Conservation (phyloP, 2,888 invertebrate genomes). For the Omphaloscelis lunosa region DNA sequence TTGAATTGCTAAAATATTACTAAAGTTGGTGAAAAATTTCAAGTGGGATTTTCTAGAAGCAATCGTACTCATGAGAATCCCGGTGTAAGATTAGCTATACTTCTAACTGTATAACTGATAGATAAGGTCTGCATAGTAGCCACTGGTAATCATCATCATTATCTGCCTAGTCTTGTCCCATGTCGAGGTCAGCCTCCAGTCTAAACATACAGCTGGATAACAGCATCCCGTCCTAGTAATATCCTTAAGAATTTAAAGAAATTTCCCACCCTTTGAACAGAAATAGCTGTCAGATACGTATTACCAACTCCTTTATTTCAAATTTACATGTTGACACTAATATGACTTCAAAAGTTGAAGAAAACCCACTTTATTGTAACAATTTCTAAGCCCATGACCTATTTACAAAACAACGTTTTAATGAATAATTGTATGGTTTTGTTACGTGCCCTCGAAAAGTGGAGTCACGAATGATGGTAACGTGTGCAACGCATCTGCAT, state of each 20-base stretch:
- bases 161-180: neutral
- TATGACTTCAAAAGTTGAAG: neutral
- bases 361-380: neutral
- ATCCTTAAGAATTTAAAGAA: neutral
- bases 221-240: neutral
- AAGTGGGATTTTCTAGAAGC: neutral
- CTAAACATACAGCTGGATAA: neutral
- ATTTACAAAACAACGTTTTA: constrained; percentile 11
- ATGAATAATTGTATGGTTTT: constrained; percentile 8
- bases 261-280: neutral
- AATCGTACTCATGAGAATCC: neutral
- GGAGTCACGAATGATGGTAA: neutral
- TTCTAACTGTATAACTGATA: neutral
- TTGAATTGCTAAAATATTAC: constrained; percentile 66
- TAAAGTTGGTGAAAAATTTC: constrained; percentile 37
- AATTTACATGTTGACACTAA: neutral
- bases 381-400: constrained; percentile 7
- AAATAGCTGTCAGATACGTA: neutral
- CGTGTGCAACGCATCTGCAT: constrained; percentile 12
- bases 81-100: neutral
- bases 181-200: neutral
- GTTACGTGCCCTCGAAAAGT: neutral
- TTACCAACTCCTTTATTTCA: no score
- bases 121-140: neutral
- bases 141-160: neutral